Base-by-base conservation (phyloP, 2,113 vertebrate species). In the Choloepus hoffmanni region DNA sequence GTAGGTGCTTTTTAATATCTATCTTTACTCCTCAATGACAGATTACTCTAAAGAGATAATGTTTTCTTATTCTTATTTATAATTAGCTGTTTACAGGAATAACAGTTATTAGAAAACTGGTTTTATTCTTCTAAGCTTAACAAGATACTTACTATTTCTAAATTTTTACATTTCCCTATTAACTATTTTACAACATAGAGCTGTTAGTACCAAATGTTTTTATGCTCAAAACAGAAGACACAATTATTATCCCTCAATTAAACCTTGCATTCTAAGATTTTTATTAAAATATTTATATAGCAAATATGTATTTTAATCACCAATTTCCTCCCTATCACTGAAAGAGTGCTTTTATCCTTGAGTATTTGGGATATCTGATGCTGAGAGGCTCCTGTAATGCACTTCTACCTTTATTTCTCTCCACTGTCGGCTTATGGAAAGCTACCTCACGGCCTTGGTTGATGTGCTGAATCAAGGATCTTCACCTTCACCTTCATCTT, bases 301-400 rank as follows among this genome's bases (percentile, higher is more conserved):
- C 67, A 3, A 33, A 88, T 21, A 33, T 30, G 92, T 93, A 85
- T 55, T 96, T 98, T 96, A 99, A 93, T 99, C 99, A 13, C 99
- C 99, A 36, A 99, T 98, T 96, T 99, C 99, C 97, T 99, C 99
- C 85, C 99, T 99, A 89, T 99, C 99, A 97, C 99, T 99, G 95
- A 99, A 99, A 98, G 99, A 99, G 24, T 98, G 99, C 98, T 92
- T 99, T 99, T 87, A 99, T 99, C 94, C 98, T 97, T 43, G 98
- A 99, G 91, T 99, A 99, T 95, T 97, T 98, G 1, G 98, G 98
- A 94, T 98, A 98, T 55, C 98, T 26, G 99, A 99, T 50, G 98
- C 98, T 13, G 99, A 99, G 48, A 98, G 97, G 1, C 97, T n/a
- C 98, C 98, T 90, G 97, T 62, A 24, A 94, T 82, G 90, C 98